Evolutionary conservation across 2,888 invertebrate genomes (phyloP), one percentile per base, ranked within the genome.

Genomic region (Trypoxylon attenuatum): DNA sequence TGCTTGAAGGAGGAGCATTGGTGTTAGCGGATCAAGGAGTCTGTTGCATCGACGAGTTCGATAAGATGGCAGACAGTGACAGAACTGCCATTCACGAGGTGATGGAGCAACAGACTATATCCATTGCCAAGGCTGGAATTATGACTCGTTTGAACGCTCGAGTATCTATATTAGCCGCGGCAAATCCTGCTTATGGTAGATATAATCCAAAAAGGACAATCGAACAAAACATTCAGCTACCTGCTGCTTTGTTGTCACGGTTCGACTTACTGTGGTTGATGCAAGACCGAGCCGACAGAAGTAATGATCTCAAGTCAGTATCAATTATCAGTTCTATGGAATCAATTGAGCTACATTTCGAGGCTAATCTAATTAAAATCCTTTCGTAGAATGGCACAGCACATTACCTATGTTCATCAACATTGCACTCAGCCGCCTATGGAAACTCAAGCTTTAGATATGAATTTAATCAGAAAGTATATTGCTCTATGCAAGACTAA

Each of bases 11-110:
- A 33, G 99, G 99, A 5, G 98, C 99, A 8, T 88, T 99, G 25
- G 99, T 99, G 29, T 88, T 99, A 71, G 98, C 98, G 0, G 98
- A 99, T 88, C 94, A 96, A 84, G 98, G 98, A 52, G 94, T 98
- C 58, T 99, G 99, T 87, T 99, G 99, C 88, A 99, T 99, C 86
- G 99, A 99, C 87, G 99, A 99, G 89, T 99, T 99, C 87, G 99
- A 99, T 89, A 99, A 99, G 89, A 98, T 99, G 99, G 95, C 97
- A 47, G 99, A 99, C 73, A 88, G 89, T 39, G 99, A 99, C 88
- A 91, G 98, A 82, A 97, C 97, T 0, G 96, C 98, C 55, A 97
- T 98, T 77, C 98, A 98, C 87, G 98, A 98, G 89, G 98, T 98
- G 38, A 97, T 97, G 97, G 99, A 99, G 88, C 99, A 99, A 83